Base-by-base conservation (phyloP, 2,113 vertebrate genomes). In the Dasyurus viverrinus region DNA sequence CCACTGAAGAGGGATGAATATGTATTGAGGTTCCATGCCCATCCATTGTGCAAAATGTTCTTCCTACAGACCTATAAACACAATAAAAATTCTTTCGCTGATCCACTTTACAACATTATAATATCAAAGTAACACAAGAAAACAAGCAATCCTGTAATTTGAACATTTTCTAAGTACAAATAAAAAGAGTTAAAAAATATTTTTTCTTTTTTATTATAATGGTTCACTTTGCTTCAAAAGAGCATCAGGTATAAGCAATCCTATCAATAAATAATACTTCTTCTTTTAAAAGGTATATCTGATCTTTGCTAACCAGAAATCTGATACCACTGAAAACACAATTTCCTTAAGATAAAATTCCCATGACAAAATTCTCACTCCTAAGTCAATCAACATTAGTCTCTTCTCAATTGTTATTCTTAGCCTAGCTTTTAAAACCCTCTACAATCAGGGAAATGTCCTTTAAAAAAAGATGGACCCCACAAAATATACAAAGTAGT, bases 21-120 rank as follows among this genome's bases (percentile, higher is more conserved):
- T 99, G 99, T 97, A 99, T 99, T 94, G 99, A 98, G 54, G 99
- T 99, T 95, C 99, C 99, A 12, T 99, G 99, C 14, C 99, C 99
- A 53, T 99, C 99, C 99, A 99, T 99, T 93, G 99, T 99, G 97
- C 99, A 99, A 98, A 99, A 99, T 0, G 99, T 99, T 98, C 98
- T 99, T 95, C 99, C 99, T 94, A 99, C 92, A 98, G 99, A 99
- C 96, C 99, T 99, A 94, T 68, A 92, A 96, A 89, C 2, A 94
- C 0, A 93, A 95, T 96, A 93, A 90, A 96, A 97, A 93, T 30
- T 90, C 23, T 50, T 90, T 26, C 26, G 10, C 89, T 50, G 47
- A 90, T 50, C 14, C 89, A 90, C 27, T 50, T 90, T 25, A 27
- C 14, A 76, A n/a, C 36, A 23, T 90, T 50, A 90, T 30, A 27